Evolutionary conservation across 2,888 invertebrate species (phyloP), one percentile per base, ranked within the genome.

Genomic region (Lasioglossum lativentre): DNA sequence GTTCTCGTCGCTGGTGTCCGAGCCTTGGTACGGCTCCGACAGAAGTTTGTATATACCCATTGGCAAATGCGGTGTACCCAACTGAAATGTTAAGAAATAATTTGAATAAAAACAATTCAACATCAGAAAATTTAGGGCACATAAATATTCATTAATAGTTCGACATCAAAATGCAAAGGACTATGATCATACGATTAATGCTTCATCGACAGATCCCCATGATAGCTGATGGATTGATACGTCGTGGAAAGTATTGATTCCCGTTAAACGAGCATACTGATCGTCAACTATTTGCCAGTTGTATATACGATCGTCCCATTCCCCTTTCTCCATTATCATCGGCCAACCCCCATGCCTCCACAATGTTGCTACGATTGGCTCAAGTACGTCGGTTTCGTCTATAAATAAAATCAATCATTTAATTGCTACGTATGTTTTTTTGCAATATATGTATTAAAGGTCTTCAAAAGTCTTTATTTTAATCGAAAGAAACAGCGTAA

Each of bases 281-380:
- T 88, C 83, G n/a, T 92, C 92, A 27, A 93, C 89, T 66, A 82
- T 86, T 83, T 91, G 90, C 93, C 93, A 93, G 8, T 83, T 82
- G 66, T 91, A 88, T 12, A 89, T 82, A 0, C 88, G 75, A 1
- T 84, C 84, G n/a, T 91, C 79, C 93, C 93, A 93, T 82, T 93
- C 92, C 0, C 87, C 90, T 0, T 78, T 75, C 19, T 92, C 92
- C 90, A 93, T 91, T 42, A 88, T 87, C 75, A 93, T 83, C 0
- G 93, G 93, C 93, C 93, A 93, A 5, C 93, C 93, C 34, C 93
- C 93, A 63, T 85, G 86, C 84, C 88, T 86, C 77, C 90, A 86
- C 10, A 92, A 10, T 16, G 90, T 89, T n/a, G 88, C 87, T n/a
- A 91, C 74, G 12, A 93, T 27, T 5, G 93, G 90, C 16, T 89